A percentile compares a stretch with the other conserved stretches of the same genome.
Conservation (phyloP, 2,113 vertebrate genomes). For the Aythya baeri region DNA sequence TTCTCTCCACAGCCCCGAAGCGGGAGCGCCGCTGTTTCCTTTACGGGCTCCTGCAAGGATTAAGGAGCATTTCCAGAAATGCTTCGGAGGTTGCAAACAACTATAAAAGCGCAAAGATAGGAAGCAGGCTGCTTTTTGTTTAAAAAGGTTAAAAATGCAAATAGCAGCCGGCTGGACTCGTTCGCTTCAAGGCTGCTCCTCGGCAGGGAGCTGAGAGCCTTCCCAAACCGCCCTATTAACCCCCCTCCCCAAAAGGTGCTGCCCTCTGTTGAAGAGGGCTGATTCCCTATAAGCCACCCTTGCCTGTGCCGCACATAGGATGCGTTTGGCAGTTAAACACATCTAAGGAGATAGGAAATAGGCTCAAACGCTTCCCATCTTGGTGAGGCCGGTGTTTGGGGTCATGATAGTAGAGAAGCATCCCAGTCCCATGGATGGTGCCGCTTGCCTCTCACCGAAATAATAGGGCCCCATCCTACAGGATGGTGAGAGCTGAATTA, state of each 20-base stretch:
- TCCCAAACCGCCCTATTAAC: not conserved
- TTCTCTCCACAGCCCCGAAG: not conserved
- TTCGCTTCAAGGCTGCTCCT: not conserved
- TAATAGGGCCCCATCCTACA: not conserved
- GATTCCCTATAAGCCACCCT: not conserved
- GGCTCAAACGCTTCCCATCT: not conserved
- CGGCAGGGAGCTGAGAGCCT: not conserved
- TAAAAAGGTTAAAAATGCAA: not conserved
- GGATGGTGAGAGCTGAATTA: not conserved
- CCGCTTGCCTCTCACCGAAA: not conserved
- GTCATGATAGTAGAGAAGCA: not conserved
- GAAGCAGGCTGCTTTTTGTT: not conserved
- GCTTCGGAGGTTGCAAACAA: not conserved
- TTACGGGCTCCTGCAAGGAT: not conserved
- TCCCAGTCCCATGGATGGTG: not conserved
- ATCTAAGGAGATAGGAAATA: not conserved
- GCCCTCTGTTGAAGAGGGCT: not conserved
- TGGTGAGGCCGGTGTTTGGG: not conserved
- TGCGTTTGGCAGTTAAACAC: not conserved
- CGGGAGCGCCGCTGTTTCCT: not conserved
- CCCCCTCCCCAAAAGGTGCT: not conserved
- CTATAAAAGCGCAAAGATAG: rapidly evolving
- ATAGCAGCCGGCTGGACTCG: not conserved
- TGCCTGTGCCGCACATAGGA: rapidly evolving
- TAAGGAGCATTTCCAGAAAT: not conserved